Evolutionary conservation across 1,140 invertebrate genomes (phyloP).

Genomic region (Adelges cooleyi): DNA sequence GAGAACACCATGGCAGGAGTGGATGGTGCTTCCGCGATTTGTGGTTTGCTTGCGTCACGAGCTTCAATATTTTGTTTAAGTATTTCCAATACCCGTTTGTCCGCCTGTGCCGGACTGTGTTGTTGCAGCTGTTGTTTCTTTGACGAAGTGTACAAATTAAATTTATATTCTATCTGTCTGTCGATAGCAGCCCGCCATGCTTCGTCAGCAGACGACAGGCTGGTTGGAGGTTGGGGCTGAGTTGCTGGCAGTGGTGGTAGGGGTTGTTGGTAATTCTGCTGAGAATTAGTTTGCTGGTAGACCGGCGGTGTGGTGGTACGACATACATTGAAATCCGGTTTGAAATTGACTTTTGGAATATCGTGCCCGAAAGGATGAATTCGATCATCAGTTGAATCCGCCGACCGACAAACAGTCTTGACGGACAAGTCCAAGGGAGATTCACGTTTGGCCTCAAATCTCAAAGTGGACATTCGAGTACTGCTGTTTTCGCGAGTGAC

Average conservation of each 20-base stretch:
- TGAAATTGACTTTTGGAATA: slow-evolving; percentile 38
- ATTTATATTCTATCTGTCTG: slow-evolving; percentile 44
- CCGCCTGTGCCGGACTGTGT: slow-evolving; percentile 37
- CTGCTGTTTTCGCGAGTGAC: background rate
- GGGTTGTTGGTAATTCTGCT: slow-evolving; percentile 2
- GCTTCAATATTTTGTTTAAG: slow-evolving; percentile 55
- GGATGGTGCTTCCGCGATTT: slow-evolving; percentile 31
- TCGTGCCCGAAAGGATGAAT: slow-evolving; percentile 43
- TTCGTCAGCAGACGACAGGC: slow-evolving; percentile 33
- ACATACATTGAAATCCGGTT: slow-evolving; percentile 12
- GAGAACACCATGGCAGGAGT: slow-evolving; percentile 11
- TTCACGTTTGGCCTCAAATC: slow-evolving; percentile 46
- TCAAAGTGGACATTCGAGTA: background rate
- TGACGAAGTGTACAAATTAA: slow-evolving; percentile 35
- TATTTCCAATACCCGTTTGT: slow-evolving; percentile 54
- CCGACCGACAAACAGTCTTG: slow-evolving; percentile 70
- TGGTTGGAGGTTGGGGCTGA: background rate
- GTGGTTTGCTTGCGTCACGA: slow-evolving; percentile 46
- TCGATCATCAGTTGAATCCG: slow-evolving; percentile 55
- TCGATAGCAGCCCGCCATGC: slow-evolving; percentile 44
- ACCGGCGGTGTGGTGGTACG: background rate
- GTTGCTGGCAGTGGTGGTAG: slow-evolving; percentile 31
- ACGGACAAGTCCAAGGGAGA: slow-evolving; percentile 73
- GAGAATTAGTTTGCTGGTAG: slow-evolving; percentile 28
- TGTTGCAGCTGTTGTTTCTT: slow-evolving; percentile 31